Base-by-base conservation (phyloP, 23 tunicate genomes). In the Halocynthia roretzi region DNA sequence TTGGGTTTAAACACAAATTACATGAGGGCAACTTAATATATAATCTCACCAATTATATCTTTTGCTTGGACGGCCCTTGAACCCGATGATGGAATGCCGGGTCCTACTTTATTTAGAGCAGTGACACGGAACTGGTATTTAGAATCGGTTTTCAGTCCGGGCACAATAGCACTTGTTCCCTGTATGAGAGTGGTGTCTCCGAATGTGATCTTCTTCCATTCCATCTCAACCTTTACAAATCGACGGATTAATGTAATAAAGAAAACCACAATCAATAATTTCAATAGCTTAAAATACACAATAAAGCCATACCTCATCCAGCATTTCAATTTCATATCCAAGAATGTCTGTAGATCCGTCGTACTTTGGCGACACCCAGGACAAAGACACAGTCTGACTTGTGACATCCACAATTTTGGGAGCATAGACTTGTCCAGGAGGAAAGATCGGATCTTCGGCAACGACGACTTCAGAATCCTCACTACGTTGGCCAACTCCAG, bases 261-360 rank as follows among this genome's bases (percentile, higher is more conserved):
- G 15, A 58, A 1, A 58, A 14, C 17, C 63, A 14, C 63, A 14
- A 58, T 58, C 17, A 58, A 58, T n/a, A 58, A 15, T 14, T 58
- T 14, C 63, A 58, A 58, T 15, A 14, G 63, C n/a, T 58, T 4
- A 40, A 44, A 71, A 5, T 14, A 23, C 76, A 14, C 55, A 23
- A 8, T 12, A 71, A 71, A 67, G 0, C 11, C 76, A 1, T 44
- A 74, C 78, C 62, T 74, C 78, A 54, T 74, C 44, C 22, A 70
- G 84, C 40, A 61, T 76, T 63, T 83, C 86, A 72, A 83, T 10
- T 10, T 78, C 52, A 65, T 83, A 83, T 22, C 81, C 80, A 50
- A 62, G 52, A 10, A 83, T 64, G 12, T 61, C 63, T 62, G 67
- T 50, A n/a, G 83, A 83, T 23, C 86, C 86, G 7, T 78, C 67